phyloP scores from a whole-genome alignment of 30 jellyfish, hydroid and myxozoan species.

The Hydractinia symbiolongicarpus region DNA sequence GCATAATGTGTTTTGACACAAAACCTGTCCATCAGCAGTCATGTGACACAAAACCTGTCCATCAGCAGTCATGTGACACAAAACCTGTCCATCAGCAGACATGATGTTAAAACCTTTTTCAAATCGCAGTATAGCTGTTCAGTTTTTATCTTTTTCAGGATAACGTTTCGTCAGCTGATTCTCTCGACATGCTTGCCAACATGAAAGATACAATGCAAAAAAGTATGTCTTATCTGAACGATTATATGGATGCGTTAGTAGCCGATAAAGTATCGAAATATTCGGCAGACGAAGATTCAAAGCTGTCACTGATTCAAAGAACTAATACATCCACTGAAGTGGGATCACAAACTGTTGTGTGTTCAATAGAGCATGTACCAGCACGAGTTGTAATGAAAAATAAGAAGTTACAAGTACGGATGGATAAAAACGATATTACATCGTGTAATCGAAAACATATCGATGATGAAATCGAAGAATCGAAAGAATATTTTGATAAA shows the following conservation, averaged over 20 bases:
- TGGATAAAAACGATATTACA: background rate
- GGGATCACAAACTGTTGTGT: background rate
- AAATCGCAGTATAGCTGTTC: too few species aligned
- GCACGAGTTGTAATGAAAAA: background rate
- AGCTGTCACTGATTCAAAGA: background rate
- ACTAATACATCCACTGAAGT: background rate
- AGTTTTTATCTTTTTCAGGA: too few species aligned
- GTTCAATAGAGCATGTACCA: background rate
- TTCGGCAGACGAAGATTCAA: background rate
- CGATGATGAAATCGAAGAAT: background rate
- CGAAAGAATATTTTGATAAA: background rate
- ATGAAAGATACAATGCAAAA: slow-evolving; percentile 7
- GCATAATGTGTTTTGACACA: too few species aligned
- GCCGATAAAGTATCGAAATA: background rate
- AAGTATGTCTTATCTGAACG: slow-evolving; percentile 2
- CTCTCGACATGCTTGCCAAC: background rate
- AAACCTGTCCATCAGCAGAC: too few species aligned
- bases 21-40: too few species aligned
- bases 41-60: too few species aligned
- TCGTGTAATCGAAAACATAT: background rate
- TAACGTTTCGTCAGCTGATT: too few species aligned
- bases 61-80: too few species aligned
- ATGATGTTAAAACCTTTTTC: too few species aligned
- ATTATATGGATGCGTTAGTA: background rate
- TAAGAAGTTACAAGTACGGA: slow-evolving; percentile 8